phyloP scores from a whole-genome alignment of 2,888 invertebrate species.

The Agonopterix subpropinquella region DNA sequence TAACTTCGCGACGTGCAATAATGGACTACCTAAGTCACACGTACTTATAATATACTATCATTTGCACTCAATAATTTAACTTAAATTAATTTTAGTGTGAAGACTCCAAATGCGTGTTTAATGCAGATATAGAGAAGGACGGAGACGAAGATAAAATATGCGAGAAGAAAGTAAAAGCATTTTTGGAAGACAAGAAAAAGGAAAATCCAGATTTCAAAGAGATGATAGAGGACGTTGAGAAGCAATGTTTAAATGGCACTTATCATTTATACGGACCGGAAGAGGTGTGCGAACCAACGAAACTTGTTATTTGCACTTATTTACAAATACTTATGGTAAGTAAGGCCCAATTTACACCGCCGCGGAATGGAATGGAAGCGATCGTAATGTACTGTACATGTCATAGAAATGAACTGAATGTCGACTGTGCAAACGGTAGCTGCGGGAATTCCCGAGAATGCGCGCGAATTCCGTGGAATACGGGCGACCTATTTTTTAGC shows the following conservation, averaged over 20 bases:
- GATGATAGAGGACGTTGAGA: conserved; percentile 12
- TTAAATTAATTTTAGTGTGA: conserved; percentile 20
- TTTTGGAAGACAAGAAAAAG: conserved; percentile 13
- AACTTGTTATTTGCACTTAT: conserved; percentile 21
- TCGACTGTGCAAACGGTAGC: too few species aligned
- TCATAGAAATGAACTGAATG: too few species aligned
- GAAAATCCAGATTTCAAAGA: conserved; percentile 14
- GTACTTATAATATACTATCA: too few species aligned
- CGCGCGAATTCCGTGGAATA: too few species aligned
- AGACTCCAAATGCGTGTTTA: conserved; percentile 17
- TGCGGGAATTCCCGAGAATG: too few species aligned
- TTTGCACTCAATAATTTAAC: too few species aligned
- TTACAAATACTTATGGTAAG: conserved; percentile 21
- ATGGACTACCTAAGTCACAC: too few species aligned
- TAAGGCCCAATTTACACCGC: too few species aligned
- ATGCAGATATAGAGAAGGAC: conserved; percentile 10
- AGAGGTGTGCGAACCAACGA: conserved; percentile 18
- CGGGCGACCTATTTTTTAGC: too few species aligned
- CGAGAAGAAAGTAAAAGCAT: conserved; percentile 14
- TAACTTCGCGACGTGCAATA: too few species aligned
- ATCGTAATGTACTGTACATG: too few species aligned
- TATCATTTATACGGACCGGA: conserved; percentile 18
- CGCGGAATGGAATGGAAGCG: too few species aligned
- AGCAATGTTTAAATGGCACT: conserved; percentile 19
- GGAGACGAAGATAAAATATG: conserved; percentile 17